A percentile compares a stretch with the other conserved stretches of the same genome.
phyloP scores from a whole-genome alignment of 1,140 invertebrate genomes.

The Trachymyrmex cornetzi region DNA sequence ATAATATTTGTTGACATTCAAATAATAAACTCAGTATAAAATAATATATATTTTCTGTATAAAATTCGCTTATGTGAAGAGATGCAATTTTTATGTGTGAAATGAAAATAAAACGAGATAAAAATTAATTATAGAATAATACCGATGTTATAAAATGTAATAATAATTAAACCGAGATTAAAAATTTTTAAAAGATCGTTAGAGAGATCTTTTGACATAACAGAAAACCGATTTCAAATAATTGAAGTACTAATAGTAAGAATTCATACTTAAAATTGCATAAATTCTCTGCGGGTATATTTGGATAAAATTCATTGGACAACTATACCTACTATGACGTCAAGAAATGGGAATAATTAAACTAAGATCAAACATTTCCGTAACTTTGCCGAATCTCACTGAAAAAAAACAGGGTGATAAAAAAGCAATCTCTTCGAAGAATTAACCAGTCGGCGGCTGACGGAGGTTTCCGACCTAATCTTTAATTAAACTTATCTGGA shows the following conservation, averaged over 20 bases:
- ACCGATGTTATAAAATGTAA: neutral
- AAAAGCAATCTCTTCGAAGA: conserved; percentile 37
- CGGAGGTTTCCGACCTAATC: conserved; percentile 32
- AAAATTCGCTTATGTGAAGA: neutral
- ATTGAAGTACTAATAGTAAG: neutral
- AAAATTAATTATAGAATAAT: neutral
- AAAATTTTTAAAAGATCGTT: neutral
- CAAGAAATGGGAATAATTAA: conserved; percentile 37
- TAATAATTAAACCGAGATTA: conserved; percentile 8
- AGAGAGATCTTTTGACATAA: neutral
- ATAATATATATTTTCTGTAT: neutral
- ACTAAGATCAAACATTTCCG: conserved; percentile 48
- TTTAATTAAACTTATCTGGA: conserved; percentile 65
- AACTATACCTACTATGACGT: conserved; percentile 15
- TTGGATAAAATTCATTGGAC: conserved; percentile 32
- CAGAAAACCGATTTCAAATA: neutral
- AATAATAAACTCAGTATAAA: neutral
- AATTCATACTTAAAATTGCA: conserved; percentile 24
- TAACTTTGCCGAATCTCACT: conserved; percentile 13
- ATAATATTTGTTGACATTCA: neutral
- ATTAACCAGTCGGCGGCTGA: conserved; percentile 43
- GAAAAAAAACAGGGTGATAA: neutral
- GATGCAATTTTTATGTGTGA: neutral
- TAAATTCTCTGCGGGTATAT: neutral
- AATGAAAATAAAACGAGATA: neutral